phyloP scores from a whole-genome alignment of 2,888 invertebrate genomes.

The Aphelenchoides bicaudatus region DNA sequence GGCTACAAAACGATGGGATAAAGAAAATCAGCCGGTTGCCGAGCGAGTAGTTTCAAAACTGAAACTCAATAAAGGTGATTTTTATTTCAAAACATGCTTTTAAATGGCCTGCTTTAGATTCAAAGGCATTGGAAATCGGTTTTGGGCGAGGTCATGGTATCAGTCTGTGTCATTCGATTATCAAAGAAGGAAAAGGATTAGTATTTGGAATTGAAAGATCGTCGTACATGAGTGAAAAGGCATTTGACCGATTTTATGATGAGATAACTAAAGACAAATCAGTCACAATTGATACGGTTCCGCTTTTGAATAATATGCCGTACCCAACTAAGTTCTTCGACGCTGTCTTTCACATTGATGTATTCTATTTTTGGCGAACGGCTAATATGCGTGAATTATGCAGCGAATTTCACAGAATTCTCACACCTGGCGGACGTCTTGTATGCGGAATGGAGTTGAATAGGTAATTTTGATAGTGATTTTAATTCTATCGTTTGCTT shows the following conservation, averaged over 20 bases:
- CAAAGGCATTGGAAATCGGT: slow-evolving; percentile 54
- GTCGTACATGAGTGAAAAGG: slow-evolving; percentile 46
- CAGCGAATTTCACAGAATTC: slow-evolving; percentile 43
- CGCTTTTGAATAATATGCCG: slow-evolving; percentile 40
- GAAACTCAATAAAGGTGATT: slow-evolving; percentile 30
- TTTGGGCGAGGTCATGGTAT: slow-evolving; percentile 53
- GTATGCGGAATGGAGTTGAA: slow-evolving; percentile 46
- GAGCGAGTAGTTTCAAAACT: slow-evolving; percentile 34
- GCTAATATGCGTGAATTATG: slow-evolving; percentile 41
- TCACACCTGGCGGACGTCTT: slow-evolving; percentile 45
- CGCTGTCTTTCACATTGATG: slow-evolving; percentile 50
- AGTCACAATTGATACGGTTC: slow-evolving; percentile 42
- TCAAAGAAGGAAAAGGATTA: slow-evolving; percentile 29
- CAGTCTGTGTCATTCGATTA: slow-evolving; percentile 18
- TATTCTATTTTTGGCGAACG: slow-evolving; percentile 52
- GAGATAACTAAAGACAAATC: slow-evolving; percentile 42
- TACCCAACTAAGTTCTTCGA: slow-evolving; percentile 53
- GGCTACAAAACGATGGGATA: slow-evolving; percentile 31
- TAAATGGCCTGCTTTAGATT: slow-evolving; percentile 34
- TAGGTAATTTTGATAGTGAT: slow-evolving; percentile 26
- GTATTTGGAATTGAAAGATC: slow-evolving; percentile 53
- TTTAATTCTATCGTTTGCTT: slow-evolving; percentile 12
- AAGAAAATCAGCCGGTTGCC: slow-evolving; percentile 31
- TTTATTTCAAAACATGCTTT: background rate
- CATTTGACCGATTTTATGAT: slow-evolving; percentile 38